Evolutionary conservation across 2,113 vertebrate species (phyloP).

Genomic region (Perccottus glenii): DNA sequence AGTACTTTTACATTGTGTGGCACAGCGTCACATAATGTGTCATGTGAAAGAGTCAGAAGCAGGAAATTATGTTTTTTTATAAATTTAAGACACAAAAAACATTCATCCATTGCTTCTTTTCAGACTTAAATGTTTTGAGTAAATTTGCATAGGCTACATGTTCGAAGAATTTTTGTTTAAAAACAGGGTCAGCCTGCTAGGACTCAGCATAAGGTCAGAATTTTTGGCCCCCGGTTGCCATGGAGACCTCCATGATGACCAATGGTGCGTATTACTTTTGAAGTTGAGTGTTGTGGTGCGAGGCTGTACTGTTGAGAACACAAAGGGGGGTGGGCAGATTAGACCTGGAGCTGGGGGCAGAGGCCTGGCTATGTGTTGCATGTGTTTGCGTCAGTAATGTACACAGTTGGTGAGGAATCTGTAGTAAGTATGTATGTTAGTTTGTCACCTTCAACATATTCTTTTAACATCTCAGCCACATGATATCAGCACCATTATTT

Average conservation of each 20-base stretch:
- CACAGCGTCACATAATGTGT: slow-evolving; percentile 1
- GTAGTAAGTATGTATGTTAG: neutral
- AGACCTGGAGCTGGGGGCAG: slow-evolving; percentile 24
- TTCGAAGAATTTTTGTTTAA: slow-evolving; percentile 55
- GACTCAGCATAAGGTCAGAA: slow-evolving; percentile 46
- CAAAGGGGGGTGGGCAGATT: slow-evolving; percentile 26
- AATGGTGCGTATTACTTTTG: slow-evolving; percentile 55
- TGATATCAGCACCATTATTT: neutral
- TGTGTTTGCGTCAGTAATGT: slow-evolving; percentile 38
- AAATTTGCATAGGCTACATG: slow-evolving; percentile 4
- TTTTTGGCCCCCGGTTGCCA: slow-evolving; percentile 65
- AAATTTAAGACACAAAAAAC: too few relatives aligned
- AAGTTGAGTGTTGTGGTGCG: slow-evolving; percentile 36
- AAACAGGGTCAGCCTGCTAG: slow-evolving; percentile 39
- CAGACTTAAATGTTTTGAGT: neutral
- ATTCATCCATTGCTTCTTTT: too few relatives aligned
- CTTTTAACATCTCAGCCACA: neutral
- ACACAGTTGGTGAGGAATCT: neutral
- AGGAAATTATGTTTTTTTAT: too few relatives aligned
- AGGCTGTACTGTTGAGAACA: slow-evolving; percentile 30
- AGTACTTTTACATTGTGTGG: slow-evolving; percentile 9
- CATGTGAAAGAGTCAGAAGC: neutral
- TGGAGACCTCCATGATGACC: slow-evolving; percentile 72
- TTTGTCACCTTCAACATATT: neutral
- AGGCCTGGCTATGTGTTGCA: slow-evolving; percentile 11